Base-by-base conservation (phyloP, 2,113 vertebrate genomes). In the Phoenicopterus ruber region DNA sequence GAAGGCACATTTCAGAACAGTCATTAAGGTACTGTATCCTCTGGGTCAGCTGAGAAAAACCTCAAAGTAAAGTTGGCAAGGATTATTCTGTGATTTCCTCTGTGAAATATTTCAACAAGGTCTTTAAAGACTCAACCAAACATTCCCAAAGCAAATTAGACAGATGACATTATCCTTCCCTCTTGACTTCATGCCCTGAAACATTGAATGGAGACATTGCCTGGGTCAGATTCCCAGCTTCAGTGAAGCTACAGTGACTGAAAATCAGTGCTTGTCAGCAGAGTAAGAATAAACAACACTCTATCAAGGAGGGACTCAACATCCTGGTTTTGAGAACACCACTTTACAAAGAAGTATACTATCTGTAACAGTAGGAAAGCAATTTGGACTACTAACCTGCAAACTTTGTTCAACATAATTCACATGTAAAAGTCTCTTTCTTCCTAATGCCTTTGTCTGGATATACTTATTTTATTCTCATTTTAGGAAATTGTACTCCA, bases 101-200 rank as follows among this genome's bases (percentile, higher is more conserved):
- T 77, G 84, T 72, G 74, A 94, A 85, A 76, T 90, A 91, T 86
- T 94, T 85, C 74, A 84, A 63, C 50, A 42, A 32, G 29, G n/a
- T 87, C 78, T 95, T 94, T 90, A 70, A 94, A 82, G 81, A 80
- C 89, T 87, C 66, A 91, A 93, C 40, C 83, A 92, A 96, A 92
- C 61, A 54, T 79, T 95, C 91, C 89, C 70, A 76, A 80, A 87
- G 89, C 66, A 93, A 92, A 94, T 91, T 84, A 97, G 79, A 77
- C 54, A 73, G 83, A 76, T 70, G 81, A 90, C 42, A 93, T 89
- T 69, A 93, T 50, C 93, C 84, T 94, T 87, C 91, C 50, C 42
- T 90, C 81, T 93, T 96, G 84, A 94, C 89, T 95, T 85, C 15
- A 46, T 62, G 70, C 58, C 78, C 86, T 77, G 78, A 93, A 91